A percentile compares a stretch with the other conserved stretches of the same genome.
Conservation (phyloP, 2,113 vertebrate genomes). For the Mixornis gularis region DNA sequence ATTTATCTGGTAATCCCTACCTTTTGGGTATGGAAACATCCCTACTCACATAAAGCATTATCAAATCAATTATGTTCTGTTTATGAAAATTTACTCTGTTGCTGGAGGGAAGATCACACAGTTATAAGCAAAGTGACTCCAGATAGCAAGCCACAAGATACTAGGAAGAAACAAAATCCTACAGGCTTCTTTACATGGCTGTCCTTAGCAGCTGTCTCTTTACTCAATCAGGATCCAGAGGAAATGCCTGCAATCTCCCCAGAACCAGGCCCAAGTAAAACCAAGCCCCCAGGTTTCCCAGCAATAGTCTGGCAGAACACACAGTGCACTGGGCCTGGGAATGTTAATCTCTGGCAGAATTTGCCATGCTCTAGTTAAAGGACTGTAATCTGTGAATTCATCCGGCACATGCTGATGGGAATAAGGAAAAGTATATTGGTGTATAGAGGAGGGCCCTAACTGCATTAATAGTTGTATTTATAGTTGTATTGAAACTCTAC, state of each 20-base stretch:
- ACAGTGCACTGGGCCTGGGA: not conserved
- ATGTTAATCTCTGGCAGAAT: not conserved
- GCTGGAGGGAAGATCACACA: not conserved
- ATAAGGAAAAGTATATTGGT: not conserved
- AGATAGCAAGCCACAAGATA: not conserved
- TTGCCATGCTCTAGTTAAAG: conserved; percentile 35
- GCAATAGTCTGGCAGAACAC: not conserved
- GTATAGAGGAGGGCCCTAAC: not conserved
- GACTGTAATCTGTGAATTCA: conserved; percentile 10
- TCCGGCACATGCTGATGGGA: not conserved
- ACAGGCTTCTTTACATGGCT: not conserved
- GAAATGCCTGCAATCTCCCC: not conserved
- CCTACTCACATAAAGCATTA: not conserved
- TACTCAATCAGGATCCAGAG: not conserved
- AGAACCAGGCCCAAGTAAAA: not conserved
- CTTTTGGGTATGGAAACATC: not conserved
- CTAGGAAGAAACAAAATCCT: not conserved
- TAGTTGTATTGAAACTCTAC: not conserved
- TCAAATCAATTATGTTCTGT: not conserved
- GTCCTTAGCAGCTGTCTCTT: not conserved
- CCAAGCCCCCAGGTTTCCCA: not conserved
- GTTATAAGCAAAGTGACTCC: not conserved
- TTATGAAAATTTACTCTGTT: not conserved
- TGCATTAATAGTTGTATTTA: not conserved
- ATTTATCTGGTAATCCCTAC: not conserved